phyloP scores from a whole-genome alignment of 2,113 vertebrate species.

The Ptilorrhoa leucosticta region DNA sequence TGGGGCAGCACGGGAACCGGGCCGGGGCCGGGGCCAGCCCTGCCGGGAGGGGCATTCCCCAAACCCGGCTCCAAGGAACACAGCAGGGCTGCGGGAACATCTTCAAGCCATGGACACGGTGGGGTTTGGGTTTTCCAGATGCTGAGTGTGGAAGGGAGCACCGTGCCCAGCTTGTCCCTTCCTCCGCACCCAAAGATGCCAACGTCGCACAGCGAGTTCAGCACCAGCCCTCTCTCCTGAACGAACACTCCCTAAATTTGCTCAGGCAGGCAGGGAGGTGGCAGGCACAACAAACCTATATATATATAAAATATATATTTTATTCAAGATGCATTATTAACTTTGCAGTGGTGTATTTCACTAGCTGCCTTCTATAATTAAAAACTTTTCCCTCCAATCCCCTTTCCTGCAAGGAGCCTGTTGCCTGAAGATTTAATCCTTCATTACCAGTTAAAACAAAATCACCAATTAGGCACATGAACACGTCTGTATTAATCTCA shows the following conservation, averaged over 20 bases:
- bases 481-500: slow-evolving; percentile 86
- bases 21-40: background rate
- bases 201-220: background rate
- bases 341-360: slow-evolving; percentile 35
- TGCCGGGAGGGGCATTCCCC: background rate
- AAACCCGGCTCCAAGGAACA: fast-evolving
- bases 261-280: background rate
- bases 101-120: fast-evolving
- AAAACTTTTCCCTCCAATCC: slow-evolving; percentile 63
- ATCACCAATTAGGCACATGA: slow-evolving; percentile 87
- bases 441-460: slow-evolving; percentile 86
- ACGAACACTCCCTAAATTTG: background rate
- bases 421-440: slow-evolving; percentile 85
- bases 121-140: background rate
- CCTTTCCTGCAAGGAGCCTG: slow-evolving; percentile 67
- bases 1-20: background rate
- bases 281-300: background rate
- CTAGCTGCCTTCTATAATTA: slow-evolving; percentile 70
- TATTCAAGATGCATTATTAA: slow-evolving; percentile 43
- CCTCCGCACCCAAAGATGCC: background rate
- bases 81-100: fast-evolving
- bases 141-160: background rate
- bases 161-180: background rate
- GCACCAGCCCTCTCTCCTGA: background rate
- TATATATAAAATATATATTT: background rate